These are phyloP conservation scores for Scelioninae gen. 2 DNA, from an alignment of 2,888 invertebrate species.

Conservation along the genomic window DNA sequence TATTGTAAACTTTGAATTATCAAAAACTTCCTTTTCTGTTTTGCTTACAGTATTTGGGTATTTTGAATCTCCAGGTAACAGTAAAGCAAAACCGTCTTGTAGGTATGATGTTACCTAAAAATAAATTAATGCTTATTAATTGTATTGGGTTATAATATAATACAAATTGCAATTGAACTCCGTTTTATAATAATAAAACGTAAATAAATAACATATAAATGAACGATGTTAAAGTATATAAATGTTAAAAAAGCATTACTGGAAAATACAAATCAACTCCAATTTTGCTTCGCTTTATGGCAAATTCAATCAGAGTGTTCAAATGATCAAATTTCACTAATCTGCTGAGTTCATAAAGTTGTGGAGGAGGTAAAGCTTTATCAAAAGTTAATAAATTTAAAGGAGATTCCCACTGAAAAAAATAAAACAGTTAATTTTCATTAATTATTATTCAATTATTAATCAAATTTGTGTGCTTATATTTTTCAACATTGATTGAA, in stretches of 20 bases:
- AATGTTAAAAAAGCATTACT: conserved; percentile 6
- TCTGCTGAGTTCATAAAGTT: conserved; percentile 84
- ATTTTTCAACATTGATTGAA: no score
- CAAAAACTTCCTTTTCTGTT: conserved; percentile 61
- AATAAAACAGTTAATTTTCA: no score
- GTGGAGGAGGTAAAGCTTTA: conserved; percentile 82
- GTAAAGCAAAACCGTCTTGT: conserved; percentile 78
- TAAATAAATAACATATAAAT: neutral
- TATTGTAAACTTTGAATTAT: conserved; percentile 64
- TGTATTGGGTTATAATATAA: neutral
- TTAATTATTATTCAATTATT: no score
- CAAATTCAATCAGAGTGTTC: conserved; percentile 79
- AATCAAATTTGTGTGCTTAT: no score
- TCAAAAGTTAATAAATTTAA: conserved; percentile 73
- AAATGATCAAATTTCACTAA: conserved; percentile 78
- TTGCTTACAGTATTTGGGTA: conserved; percentile 66
- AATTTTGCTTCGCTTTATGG: conserved; percentile 77
- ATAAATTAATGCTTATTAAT: conserved; percentile 2
- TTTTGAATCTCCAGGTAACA: conserved; percentile 79
- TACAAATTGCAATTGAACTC: no score
- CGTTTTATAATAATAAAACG: conserved; percentile 7
- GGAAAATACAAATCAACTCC: conserved; percentile 76
- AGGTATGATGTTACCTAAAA: conserved; percentile 78
- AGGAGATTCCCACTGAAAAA: conserved; percentile 81
- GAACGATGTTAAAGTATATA: neutral